Base-by-base conservation (phyloP, 2,888 invertebrate species). In the Slavum lentiscoides region DNA sequence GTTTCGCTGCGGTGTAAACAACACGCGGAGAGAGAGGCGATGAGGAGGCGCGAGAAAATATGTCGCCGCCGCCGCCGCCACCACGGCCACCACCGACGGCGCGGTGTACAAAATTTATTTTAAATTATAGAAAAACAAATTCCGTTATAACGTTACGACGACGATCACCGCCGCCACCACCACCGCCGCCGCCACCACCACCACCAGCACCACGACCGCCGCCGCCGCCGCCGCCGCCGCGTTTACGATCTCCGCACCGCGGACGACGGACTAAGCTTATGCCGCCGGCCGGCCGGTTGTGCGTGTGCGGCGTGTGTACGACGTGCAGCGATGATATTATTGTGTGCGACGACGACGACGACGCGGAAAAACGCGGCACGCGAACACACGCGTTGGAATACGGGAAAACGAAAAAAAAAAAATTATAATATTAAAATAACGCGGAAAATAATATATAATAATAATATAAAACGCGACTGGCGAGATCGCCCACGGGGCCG, bases 401-500 rank as follows among this genome's bases (percentile, higher is more conserved):
- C 61, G 39, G 7, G 17, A 30, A 62, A 61, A 30, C 9, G 11
- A 49, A n/a, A 19, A 19, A n/a, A 13, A 9, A 69, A 23, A n/a
- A n/a, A n/a, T n/a, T n/a, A 49, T 23, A 30, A 55, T 43, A 23
- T 19, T 74, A n/a, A n/a, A n/a, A 74, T 53, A 15, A 62, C 43
- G 19, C 43, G 59, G 43, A 61, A 73, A 61, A 73, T 49, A 61
- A 61, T 49, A 73, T n/a, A 30, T 19, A 23, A 39, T 19, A 70
- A 70, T n/a, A n/a, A 58, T 49, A 73, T 62, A 69, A 80, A 70
- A 69, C 61, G 62, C 77, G 77, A 80, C 64, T 70, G 74, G 74
- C 75, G 77, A 30, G 30, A 80, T 70, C 70, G 77, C 77, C 77
- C 77, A 69, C 77, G 77, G 77, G 77, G 70, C 77, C 77, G 61